Base-by-base conservation (phyloP, 2,888 invertebrate genomes). In the Dilophus febrilis region DNA sequence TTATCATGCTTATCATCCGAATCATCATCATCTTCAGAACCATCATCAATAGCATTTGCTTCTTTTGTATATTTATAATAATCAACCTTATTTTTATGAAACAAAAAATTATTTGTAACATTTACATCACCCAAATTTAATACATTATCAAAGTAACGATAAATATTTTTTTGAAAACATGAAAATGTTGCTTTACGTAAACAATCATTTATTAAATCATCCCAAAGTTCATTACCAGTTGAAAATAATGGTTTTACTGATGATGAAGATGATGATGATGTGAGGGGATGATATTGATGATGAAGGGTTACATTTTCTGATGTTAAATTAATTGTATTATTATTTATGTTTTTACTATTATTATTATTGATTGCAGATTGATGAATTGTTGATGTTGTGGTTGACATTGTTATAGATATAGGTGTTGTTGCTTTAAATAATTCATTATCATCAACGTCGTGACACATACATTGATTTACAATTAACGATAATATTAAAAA, bases 161-260 rank as follows among this genome's bases (percentile, higher is more conserved):
- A 79, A 27, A 84, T 73, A 52, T 78, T 82, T 51, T 76, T 78
- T 51, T 82, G 80, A 41, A 86, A 74, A 55, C 86, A 86, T 47
- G 73, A 71, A 52, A 79, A 67, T 44, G 78, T 68, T 14, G 80
- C 74, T 38, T 68, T 65, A 11, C 63, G 64, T 35, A 70, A 69
- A 54, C 85, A 86, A 52, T 83, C 76, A 45, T 70, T 72, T 40
- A 83, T 65, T 45, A 86, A 68, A 42, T 74, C 73, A 48, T 73
- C 74, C 84, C 84, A 84, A 38, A 85, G 61, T 44, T 69, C 64
- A 47, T 81, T 81, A 37, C 74, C 74, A 47, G 68, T 72, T 43
- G 64, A 35, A 12, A 35, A 13, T n/a, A 14, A 13, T 35, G 35
- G 26, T 35, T n/a, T 2, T 11, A 10, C 2, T 14, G 27, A 26